Base-by-base conservation (phyloP, 2,797 vertebrate genomes). In the Denticeps clupeoides region DNA sequence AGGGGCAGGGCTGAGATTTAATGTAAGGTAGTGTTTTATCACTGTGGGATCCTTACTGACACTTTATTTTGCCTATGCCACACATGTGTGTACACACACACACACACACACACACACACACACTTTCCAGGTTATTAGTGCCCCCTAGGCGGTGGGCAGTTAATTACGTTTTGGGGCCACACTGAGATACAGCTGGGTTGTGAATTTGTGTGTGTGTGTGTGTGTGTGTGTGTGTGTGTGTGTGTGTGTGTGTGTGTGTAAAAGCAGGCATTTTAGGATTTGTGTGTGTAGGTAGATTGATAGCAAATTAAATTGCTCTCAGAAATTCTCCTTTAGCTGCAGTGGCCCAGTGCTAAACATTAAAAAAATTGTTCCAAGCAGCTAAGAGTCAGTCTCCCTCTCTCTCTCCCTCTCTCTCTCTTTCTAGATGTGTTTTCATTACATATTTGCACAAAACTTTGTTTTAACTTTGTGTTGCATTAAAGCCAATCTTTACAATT, bases 31-130 rank as follows among this genome's bases (percentile, higher is more conserved):
- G 63, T 56, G 53, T 75, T 83, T 82, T 80, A 81, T 78, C 80
- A 72, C 69, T 78, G 77, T 79, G 67, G 73, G 70, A 75, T 81
- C 63, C 79, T 74, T 79, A 73, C 78, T 53, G 51, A 56, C 60
- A 49, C 60, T 31, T 31, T 51, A 49, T 41, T 8, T 12, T 16
- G 15, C 52, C 22, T 45, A 9, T 38, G 19, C 24, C 33, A 10
- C 45, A 33, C 28, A 33, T 7, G 40, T 3, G 40, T 48, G 44
- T 38, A 45, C 28, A 61, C 55, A 51, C 35, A 45, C 46, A 56
- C 27, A 40, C 50, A 47, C 52, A 56, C 48, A 51, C 29, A 41
- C n/a, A 18, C 50, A 45, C 48, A 55, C 52, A 47, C 47, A 33
- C 12, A 28, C 26, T 11, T 33, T 32, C 27, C 29, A 2, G 42